phyloP scores from a whole-genome alignment of 2,113 vertebrate genomes.

The Brachirus orientalis region DNA sequence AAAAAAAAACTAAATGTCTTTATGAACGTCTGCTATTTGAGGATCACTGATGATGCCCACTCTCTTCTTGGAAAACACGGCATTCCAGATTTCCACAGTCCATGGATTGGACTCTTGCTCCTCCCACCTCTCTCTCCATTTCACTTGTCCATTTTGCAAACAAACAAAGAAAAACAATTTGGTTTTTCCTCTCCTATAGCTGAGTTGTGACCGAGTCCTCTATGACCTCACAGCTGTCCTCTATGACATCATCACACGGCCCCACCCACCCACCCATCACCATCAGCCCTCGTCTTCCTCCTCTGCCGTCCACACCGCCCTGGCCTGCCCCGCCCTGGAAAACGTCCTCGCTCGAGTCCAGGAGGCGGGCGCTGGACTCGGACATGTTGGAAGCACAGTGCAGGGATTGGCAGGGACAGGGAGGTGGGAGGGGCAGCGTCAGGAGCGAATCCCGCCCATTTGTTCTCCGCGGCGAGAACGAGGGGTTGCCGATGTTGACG shows the following conservation, averaged over 20 bases:
- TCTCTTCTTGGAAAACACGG: neutral
- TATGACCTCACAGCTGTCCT: conserved; percentile 90
- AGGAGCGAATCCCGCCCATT: conserved; percentile 86
- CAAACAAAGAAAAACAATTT: conserved; percentile 55
- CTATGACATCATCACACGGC: conserved; percentile 89
- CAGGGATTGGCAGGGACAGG: conserved; percentile 91
- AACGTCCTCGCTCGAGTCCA: conserved; percentile 94
- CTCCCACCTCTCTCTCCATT: conserved; percentile 25
- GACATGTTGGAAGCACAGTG: conserved; percentile 95
- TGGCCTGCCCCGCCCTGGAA: conserved; percentile 83
- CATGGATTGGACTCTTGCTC: neutral
- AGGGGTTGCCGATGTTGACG: conserved; percentile 41
- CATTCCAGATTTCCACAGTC: neutral
- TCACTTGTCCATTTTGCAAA: conserved; percentile 39
- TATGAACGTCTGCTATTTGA: conserved; percentile 34
- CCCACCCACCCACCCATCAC: conserved; percentile 86
- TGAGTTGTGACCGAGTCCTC: conserved; percentile 95
- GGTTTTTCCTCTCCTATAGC: conserved; percentile 82
- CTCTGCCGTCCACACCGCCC: conserved; percentile 18
- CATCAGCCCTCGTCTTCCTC: conserved; percentile 40
- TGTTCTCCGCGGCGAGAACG: conserved; percentile 71
- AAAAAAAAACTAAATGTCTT: conserved; percentile 32
- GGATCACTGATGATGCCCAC: neutral
- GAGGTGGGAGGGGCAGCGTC: conserved; percentile 76
- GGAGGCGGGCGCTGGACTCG: conserved; percentile 92